Percentiles rank a stretch among this genome's conserved stretches.
Evolutionary conservation across 2,888 invertebrate genomes (phyloP).

Genomic region (Leptopilina syphax): DNA sequence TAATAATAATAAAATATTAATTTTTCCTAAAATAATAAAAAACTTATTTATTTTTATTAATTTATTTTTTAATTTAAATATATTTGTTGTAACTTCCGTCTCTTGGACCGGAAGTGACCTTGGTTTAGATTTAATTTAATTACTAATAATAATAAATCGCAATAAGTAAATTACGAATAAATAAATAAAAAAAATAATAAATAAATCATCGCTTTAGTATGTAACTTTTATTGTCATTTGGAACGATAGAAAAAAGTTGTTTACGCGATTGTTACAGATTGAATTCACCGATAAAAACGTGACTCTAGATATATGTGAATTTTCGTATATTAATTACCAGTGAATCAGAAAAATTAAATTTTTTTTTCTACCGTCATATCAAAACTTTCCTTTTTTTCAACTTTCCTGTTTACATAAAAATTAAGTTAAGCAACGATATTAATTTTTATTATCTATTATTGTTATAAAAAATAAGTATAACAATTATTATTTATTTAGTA

Average conservation of each 20-base stretch:
- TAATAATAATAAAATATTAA: no score
- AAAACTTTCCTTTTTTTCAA: background rate
- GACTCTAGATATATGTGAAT: background rate
- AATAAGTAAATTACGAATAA: background rate
- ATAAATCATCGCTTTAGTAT: background rate
- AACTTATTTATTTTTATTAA: no score
- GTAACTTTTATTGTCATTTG: constrained; percentile 27
- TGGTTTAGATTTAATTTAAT: no score
- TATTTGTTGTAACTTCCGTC: no score
- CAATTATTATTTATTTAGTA: no score
- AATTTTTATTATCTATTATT: no score
- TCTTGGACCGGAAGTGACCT: no score
- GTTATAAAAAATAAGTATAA: no score
- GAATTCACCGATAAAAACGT: constrained; percentile 7
- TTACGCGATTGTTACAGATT: constrained; percentile 12
- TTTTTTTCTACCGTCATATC: background rate
- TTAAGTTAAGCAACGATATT: background rate
- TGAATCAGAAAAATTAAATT: background rate
- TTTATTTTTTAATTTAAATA: no score
- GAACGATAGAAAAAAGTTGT: constrained; percentile 24
- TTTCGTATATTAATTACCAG: background rate
- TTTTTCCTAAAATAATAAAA: no score
- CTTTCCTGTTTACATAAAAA: background rate
- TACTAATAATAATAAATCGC: no score
- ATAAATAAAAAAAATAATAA: background rate